Evolutionary conservation across 2,113 vertebrate species (phyloP).

Genomic region (Eulacestoma nigropectus): DNA sequence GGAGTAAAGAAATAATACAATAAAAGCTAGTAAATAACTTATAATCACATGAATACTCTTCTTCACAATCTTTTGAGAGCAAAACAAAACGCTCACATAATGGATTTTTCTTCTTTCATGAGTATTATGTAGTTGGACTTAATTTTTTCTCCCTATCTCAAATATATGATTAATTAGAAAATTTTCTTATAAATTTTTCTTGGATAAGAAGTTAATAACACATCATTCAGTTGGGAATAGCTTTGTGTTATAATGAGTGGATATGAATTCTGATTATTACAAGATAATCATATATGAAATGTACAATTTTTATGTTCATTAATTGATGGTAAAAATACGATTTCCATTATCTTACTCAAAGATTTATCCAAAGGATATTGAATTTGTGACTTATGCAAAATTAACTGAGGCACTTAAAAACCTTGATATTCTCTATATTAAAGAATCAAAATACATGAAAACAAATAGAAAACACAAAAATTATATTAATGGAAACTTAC

Average conservation of each 20-base stretch:
- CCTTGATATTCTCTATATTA: neutral
- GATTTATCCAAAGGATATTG: neutral
- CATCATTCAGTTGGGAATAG: neutral
- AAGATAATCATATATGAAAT: neutral
- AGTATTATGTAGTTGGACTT: neutral
- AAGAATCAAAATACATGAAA: neutral
- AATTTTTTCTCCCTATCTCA: neutral
- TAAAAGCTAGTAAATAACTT: neutral
- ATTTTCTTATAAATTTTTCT: neutral
- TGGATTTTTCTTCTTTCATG: neutral
- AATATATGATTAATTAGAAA: neutral
- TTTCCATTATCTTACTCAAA: neutral
- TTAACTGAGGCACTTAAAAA: neutral
- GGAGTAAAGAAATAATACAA: neutral
- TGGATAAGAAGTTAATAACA: neutral
- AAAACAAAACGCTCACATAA: neutral
- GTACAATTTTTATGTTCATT: neutral
- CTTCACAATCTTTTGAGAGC: neutral
- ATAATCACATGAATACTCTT: neutral
- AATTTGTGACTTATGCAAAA: neutral
- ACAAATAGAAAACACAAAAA: neutral
- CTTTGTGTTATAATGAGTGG: neutral
- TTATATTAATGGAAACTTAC: neutral
- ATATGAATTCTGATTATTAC: neutral
- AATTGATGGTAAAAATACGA: neutral